phyloP scores from a whole-genome alignment of 2,888 invertebrate species.

The Neoitamus cyanurus region DNA sequence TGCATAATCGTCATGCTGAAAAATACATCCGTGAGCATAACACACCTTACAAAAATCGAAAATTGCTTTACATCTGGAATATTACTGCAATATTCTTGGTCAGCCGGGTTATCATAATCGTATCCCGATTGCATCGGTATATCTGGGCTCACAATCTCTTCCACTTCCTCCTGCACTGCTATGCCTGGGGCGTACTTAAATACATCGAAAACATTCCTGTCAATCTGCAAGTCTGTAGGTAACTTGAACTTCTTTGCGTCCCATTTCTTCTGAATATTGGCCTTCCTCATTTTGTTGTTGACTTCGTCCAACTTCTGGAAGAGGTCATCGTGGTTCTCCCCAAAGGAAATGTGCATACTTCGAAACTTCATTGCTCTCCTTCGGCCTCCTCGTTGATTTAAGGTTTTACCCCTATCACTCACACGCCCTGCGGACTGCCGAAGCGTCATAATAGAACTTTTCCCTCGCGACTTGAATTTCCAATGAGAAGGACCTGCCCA shows the following conservation, averaged over 20 bases:
- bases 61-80: slow-evolving; percentile 54
- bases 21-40: slow-evolving; percentile 35
- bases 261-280: slow-evolving; percentile 64
- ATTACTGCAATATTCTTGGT: slow-evolving; percentile 69
- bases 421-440: neutral
- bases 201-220: slow-evolving; percentile 58
- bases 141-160: slow-evolving; percentile 47
- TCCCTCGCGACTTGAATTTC: slow-evolving; percentile 71
- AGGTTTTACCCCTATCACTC: neutral
- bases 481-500: slow-evolving; percentile 90
- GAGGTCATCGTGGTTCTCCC: slow-evolving; percentile 58
- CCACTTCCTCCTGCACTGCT: slow-evolving; percentile 44
- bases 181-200: slow-evolving; percentile 61
- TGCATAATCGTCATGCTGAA: slow-evolving; percentile 52
- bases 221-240: slow-evolving; percentile 62
- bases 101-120: slow-evolving; percentile 70
- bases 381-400: neutral
- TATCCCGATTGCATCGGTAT: slow-evolving; percentile 61
- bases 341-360: slow-evolving; percentile 59
- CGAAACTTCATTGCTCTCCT: slow-evolving; percentile 55
- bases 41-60: neutral
- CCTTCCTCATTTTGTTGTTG: slow-evolving; percentile 58
- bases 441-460: slow-evolving; percentile 55
- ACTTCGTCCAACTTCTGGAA: slow-evolving; percentile 58
- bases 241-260: slow-evolving; percentile 63